phyloP scores from a whole-genome alignment of 2,113 vertebrate genomes.

The Brachionichthys hirsutus region DNA sequence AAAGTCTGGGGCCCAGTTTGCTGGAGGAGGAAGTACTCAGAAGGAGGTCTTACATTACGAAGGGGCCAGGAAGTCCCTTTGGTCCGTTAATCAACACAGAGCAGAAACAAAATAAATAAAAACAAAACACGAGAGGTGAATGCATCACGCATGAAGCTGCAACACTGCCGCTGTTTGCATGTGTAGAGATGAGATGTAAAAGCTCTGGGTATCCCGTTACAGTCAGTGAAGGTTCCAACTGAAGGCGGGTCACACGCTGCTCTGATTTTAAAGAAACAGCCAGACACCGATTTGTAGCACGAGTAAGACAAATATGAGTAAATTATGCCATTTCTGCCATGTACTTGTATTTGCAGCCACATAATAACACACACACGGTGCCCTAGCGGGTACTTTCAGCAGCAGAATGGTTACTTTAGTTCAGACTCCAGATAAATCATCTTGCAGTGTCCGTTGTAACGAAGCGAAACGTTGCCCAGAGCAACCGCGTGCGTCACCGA shows the following conservation, averaged over 20 bases:
- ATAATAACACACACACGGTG: no score
- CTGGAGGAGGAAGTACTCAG: conserved; percentile 27
- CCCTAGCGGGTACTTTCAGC: no score
- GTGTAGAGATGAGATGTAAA: conserved; percentile 13
- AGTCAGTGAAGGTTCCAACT: neutral
- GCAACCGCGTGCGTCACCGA: neutral
- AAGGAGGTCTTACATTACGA: conserved; percentile 38
- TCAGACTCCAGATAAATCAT: no score
- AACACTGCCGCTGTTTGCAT: conserved; percentile 15
- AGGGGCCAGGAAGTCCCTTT: conserved; percentile 35
- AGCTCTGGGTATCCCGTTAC: conserved; percentile 16
- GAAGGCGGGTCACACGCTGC: no score
- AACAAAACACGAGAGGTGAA: conserved; percentile 20
- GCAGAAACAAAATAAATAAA: conserved; percentile 48
- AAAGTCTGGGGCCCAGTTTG: conserved; percentile 23
- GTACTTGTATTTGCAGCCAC: no score
- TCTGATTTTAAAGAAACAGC: no score
- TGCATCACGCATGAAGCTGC: conserved; percentile 20
- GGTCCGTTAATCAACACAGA: conserved; percentile 45
- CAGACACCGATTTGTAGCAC: no score
- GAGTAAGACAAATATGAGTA: no score
- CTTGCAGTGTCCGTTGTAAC: no score
- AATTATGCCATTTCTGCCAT: no score
- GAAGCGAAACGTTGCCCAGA: no score
- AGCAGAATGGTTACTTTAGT: no score